phyloP scores from a whole-genome alignment of 2,113 vertebrate genomes.

The Chloebia gouldiae region DNA sequence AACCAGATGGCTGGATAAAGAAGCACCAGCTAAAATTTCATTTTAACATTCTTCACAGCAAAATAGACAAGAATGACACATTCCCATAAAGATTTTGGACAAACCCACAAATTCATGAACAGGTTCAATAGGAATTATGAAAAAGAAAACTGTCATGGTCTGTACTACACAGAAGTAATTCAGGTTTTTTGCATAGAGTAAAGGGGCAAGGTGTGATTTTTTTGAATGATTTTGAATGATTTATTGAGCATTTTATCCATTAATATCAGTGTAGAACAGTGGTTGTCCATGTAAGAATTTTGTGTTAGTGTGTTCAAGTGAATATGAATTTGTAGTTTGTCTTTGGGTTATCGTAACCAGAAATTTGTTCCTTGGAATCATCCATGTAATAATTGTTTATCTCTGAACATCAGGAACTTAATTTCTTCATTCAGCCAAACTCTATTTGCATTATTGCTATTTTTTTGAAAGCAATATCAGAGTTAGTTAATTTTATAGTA shows the following conservation, averaged over 20 bases:
- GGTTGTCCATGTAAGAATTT: neutral
- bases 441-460: neutral
- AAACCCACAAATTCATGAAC: neutral
- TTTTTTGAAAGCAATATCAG: neutral
- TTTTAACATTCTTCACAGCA: neutral
- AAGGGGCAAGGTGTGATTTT: neutral
- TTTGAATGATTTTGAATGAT: neutral
- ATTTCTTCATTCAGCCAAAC: neutral
- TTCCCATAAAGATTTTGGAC: neutral
- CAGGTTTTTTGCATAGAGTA: neutral
- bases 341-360: neutral
- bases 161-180: neutral
- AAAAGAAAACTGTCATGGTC: neutral
- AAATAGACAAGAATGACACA: neutral
- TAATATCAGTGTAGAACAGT: neutral
- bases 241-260: neutral
- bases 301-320: neutral
- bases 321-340: neutral
- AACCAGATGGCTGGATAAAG: neutral
- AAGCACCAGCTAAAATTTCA: neutral
- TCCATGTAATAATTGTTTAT: neutral
- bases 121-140: neutral
- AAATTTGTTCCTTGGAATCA: neutral
- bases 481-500: neutral
- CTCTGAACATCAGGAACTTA: neutral